Percentiles rank a stretch among this genome's conserved stretches.
Conservation (phyloP, 2,888 invertebrate species). For the Sturmia bella region DNA sequence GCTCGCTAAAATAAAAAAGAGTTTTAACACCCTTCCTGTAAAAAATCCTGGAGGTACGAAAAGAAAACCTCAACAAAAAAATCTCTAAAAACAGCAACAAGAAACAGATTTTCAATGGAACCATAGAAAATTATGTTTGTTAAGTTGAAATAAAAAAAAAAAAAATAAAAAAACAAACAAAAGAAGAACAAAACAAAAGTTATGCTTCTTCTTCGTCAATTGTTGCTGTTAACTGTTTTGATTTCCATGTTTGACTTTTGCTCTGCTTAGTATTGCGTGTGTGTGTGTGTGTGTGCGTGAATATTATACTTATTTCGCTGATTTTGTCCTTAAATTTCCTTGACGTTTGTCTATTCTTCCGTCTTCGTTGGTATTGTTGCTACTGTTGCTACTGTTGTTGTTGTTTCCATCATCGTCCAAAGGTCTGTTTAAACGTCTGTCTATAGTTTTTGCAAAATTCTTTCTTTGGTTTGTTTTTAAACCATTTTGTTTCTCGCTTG, state of each 20-base stretch:
- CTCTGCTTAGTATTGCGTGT: not conserved
- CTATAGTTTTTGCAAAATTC: constrained; percentile 26
- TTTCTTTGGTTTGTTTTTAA: not conserved
- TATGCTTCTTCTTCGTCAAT: constrained; percentile 25
- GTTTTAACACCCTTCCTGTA: constrained; percentile 40
- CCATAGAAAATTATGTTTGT: constrained; percentile 53
- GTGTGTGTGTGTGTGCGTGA: not conserved
- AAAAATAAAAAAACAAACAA: not conserved
- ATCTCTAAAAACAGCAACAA: constrained; percentile 9
- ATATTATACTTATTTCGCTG: not conserved
- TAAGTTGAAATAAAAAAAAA: constrained; percentile 29
- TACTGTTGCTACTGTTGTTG: not conserved
- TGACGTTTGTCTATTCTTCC: constrained; percentile 40
- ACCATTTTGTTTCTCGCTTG: not conserved
- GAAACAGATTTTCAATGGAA: constrained; percentile 59
- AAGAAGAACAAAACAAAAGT: constrained; percentile 45
- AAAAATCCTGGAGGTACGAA: constrained; percentile 27
- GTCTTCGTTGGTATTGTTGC: constrained; percentile 4
- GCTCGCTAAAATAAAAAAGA: constrained; percentile 21
- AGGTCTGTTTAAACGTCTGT: constrained; percentile 37
- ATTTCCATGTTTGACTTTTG: constrained; percentile 59
- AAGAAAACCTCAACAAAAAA: not conserved
- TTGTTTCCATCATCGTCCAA: constrained; percentile 1
- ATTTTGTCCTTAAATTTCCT: constrained; percentile 40
- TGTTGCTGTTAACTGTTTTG: constrained; percentile 37